These are phyloP conservation scores for Trematocara variabile DNA, from an alignment of 2,113 vertebrate species.

Conservation along the genomic window DNA sequence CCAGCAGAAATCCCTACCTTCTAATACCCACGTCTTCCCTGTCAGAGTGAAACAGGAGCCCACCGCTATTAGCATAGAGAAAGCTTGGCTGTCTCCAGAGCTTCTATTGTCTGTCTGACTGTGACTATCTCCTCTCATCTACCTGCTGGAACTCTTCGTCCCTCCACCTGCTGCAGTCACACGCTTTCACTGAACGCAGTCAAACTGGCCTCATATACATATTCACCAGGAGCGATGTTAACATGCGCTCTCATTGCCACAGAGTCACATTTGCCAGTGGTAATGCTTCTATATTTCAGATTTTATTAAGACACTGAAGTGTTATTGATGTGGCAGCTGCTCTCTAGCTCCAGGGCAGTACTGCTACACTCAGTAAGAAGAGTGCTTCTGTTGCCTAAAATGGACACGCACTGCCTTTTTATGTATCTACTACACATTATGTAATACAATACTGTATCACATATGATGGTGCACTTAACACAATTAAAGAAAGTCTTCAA, in stretches of 20 bases:
- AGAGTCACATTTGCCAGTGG: conserved; percentile 18
- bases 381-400: not conserved
- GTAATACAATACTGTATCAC: not conserved
- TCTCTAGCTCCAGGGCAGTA: conserved; percentile 16
- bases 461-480: not conserved
- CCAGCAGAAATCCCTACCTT: conserved; percentile 6
- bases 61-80: conserved; percentile 32
- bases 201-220: conserved; percentile 6
- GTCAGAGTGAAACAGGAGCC: not conserved
- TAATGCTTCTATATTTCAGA: conserved; percentile 19
- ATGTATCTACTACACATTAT: not conserved
- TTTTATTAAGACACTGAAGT: conserved; percentile 35
- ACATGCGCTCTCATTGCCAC: not conserved
- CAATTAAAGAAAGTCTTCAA: not conserved
- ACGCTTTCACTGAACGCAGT: conserved; percentile 20
- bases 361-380: not conserved
- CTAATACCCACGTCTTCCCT: not conserved
- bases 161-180: conserved; percentile 10
- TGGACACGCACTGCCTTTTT: not conserved
- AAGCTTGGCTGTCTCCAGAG: conserved; percentile 31
- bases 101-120: conserved; percentile 37
- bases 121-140: not conserved
- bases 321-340: conserved; percentile 49
- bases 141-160: conserved; percentile 7
- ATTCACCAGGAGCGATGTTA: conserved; percentile 28